Evolutionary conservation across 2,113 vertebrate species (phyloP).

Genomic region (Chaenogobius annularis): DNA sequence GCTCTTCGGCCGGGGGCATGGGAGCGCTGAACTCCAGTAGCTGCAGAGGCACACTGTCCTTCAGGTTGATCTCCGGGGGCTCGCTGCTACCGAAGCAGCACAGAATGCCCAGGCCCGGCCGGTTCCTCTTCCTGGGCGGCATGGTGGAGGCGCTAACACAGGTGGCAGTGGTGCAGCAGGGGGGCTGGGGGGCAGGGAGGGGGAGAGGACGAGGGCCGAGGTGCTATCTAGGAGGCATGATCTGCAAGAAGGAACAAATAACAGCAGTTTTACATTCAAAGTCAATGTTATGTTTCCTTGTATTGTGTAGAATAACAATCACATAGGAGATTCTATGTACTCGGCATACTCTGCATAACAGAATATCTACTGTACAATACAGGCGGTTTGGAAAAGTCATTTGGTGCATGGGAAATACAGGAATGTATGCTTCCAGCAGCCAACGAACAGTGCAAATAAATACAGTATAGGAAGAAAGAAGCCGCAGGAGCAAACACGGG

Average conservation of each 20-base stretch:
- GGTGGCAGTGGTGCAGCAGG: slow-evolving; percentile 44
- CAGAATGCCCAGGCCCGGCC: slow-evolving; percentile 91
- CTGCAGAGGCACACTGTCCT: slow-evolving; percentile 90
- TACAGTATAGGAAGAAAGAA: slow-evolving; percentile 4
- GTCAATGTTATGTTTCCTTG: background rate
- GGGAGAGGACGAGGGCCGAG: slow-evolving; percentile 48
- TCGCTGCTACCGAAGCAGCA: slow-evolving; percentile 92
- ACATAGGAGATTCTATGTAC: background rate
- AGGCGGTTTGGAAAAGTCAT: slow-evolving; percentile 1
- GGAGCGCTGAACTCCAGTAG: slow-evolving; percentile 93
- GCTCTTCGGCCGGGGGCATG: slow-evolving; percentile 90
- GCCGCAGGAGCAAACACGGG: slow-evolving; percentile 10
- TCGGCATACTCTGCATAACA: background rate
- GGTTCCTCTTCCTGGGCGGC: slow-evolving; percentile 93
- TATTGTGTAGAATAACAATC: slow-evolving; percentile 2
- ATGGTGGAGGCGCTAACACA: slow-evolving; percentile 76
- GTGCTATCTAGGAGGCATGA: slow-evolving; percentile 89
- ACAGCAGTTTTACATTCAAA: slow-evolving; percentile 8
- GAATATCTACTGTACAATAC: background rate
- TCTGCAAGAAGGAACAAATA: slow-evolving; percentile 71
- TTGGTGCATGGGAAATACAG: slow-evolving; percentile 25
- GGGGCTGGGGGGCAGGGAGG: slow-evolving; percentile 53
- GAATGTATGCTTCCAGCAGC: slow-evolving; percentile 26
- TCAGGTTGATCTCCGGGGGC: slow-evolving; percentile 94
- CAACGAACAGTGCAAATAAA: slow-evolving; percentile 23